Base-by-base conservation (phyloP, 2,888 invertebrate genomes). In the Orthonevra nobilis region DNA sequence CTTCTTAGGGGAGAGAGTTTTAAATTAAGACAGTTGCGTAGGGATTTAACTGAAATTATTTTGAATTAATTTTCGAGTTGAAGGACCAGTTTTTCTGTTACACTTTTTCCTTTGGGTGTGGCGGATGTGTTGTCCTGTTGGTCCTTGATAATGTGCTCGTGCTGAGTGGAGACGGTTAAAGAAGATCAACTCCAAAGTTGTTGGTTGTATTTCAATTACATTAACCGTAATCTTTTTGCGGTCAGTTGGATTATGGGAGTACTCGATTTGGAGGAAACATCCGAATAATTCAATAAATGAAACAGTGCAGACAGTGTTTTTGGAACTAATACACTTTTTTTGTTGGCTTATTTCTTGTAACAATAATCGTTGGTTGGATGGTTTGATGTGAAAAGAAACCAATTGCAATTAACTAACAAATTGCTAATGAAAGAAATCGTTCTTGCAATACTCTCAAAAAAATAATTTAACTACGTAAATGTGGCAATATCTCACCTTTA, bases 11-110 rank as follows among this genome's bases (percentile, higher is more conserved):
- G 54, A 32, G 50, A 70, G 81, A 81, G 81, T 82, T 83, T 83
- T 83, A 84, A 83, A 82, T 83, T 82, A 82, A 82, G 82, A 81
- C 64, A 79, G 77, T 79, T 74, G 81, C 68, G 72, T 74, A 77
- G 75, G 83, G 83, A 82, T 84, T 84, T 83, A 79, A 81, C 74
- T 82, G 82, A 83, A 83, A 83, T 82, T 82, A 83, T 81, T 81
- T 82, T 81, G 79, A 83, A 83, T 83, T 83, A 83, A 83, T 83
- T 84, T 84, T 83, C 74, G 81, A 66, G 68, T 69, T 74, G 81
- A 74, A 74, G 68, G 63, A 81, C 74, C 61, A 73, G 63, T 34
- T 36, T 1, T 61, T 32, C 20, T 44, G 14, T 34, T 26, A 34
- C 23, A 14, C 26, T 46, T 6, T 42, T 48, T n/a, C 23, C 3